Percentiles rank a stretch among this genome's conserved stretches.
phyloP scores from a whole-genome alignment of 2,113 vertebrate species.

The Syngnathoides biaculeatus region DNA sequence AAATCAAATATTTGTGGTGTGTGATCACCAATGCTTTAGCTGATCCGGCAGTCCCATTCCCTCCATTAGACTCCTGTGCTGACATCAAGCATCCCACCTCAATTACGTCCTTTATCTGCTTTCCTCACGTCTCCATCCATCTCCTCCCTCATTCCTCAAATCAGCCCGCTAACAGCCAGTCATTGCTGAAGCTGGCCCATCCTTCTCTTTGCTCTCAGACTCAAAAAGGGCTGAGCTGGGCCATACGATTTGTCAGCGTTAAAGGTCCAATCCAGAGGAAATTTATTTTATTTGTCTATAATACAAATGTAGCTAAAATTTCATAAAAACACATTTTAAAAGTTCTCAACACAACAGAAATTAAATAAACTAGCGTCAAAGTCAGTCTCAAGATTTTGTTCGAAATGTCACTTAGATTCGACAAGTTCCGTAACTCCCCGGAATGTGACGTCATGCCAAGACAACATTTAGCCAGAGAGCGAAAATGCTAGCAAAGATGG shows the following conservation, averaged over 20 bases:
- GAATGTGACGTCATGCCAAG: no score
- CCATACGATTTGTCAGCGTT: not conserved
- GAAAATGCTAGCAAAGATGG: no score
- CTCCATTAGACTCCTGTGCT: constrained; percentile 45
- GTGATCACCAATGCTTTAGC: constrained; percentile 37
- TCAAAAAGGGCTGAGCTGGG: constrained; percentile 37
- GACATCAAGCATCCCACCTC: constrained; percentile 33
- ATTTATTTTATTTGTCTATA: no score
- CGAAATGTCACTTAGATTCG: no score
- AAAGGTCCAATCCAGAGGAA: no score
- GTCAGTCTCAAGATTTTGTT: no score
- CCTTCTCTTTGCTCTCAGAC: constrained; percentile 10
- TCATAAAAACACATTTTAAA: no score
- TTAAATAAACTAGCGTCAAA: no score
- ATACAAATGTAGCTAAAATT: no score
- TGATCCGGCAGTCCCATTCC: constrained; percentile 36
- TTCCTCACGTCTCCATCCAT: constrained; percentile 20
- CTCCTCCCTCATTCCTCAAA: constrained; percentile 32
- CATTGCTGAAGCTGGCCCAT: constrained; percentile 23
- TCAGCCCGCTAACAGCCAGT: constrained; percentile 34
- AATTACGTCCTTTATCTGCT: constrained; percentile 33
- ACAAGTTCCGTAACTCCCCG: no score
- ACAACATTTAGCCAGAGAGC: no score
- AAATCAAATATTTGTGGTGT: not conserved
- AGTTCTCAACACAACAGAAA: no score